These are phyloP conservation scores for Acanthaster planci DNA, from an alignment of 35 echinoderm and acorn worm genomes.

Conservation along the genomic window DNA sequence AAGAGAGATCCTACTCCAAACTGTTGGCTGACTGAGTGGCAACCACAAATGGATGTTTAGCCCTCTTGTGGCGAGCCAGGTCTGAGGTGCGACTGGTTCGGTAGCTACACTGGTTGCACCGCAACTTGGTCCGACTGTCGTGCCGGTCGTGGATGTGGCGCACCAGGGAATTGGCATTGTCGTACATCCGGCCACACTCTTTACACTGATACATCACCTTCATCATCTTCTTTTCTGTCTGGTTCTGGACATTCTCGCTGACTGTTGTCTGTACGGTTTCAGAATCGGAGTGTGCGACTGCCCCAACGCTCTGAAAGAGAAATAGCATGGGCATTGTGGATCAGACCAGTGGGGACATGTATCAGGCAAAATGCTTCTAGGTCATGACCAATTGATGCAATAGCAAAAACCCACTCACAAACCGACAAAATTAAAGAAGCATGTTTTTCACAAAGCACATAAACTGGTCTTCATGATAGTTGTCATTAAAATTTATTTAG, in stretches of 20 bases:
- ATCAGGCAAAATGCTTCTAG: too few relatives aligned
- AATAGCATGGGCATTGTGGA: neutral
- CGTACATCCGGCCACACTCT: constrained; percentile 18
- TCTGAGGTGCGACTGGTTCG: constrained; percentile 10
- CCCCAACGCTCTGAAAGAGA: constrained; percentile 1
- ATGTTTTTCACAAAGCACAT: too few relatives aligned
- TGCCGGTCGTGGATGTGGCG: constrained; percentile 14
- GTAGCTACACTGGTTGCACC: constrained; percentile 11
- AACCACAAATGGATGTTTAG: neutral
- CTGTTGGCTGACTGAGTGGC: neutral
- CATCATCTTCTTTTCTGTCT: constrained; percentile 9
- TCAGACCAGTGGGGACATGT: too few relatives aligned
- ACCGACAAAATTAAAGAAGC: too few relatives aligned
- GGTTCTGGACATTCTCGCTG: neutral
- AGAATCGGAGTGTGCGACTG: neutral
- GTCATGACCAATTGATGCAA: too few relatives aligned
- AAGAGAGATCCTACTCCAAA: neutral
- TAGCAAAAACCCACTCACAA: too few relatives aligned
- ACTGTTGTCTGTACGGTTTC: neutral
- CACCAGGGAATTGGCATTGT: neutral
- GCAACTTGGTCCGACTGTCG: neutral
- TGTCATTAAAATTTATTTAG: too few relatives aligned
- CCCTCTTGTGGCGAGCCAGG: constrained; percentile 17
- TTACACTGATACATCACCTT: constrained; percentile 13
- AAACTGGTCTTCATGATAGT: too few relatives aligned